These are phyloP conservation scores for Drosophila tropicalis DNA, from an alignment of 1,140 invertebrate species.

Conservation along the genomic window DNA sequence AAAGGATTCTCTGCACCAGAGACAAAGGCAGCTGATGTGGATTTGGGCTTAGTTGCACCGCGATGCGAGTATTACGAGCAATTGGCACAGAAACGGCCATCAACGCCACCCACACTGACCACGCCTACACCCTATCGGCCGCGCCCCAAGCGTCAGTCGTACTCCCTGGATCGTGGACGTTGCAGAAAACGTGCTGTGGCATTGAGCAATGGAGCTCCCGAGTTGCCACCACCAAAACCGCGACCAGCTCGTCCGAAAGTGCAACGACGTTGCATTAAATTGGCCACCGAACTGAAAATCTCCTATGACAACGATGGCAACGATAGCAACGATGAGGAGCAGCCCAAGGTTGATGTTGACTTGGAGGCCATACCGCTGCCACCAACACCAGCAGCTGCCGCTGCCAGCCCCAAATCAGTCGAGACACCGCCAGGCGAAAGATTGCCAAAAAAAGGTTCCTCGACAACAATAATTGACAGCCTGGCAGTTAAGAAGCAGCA, in stretches of 20 bases:
- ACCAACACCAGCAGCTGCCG: conserved; percentile 54
- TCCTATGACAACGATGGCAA: conserved; percentile 63
- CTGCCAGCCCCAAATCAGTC: conserved; percentile 11
- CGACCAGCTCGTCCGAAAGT: conserved; percentile 50
- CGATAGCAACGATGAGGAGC: conserved; percentile 62
- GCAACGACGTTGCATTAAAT: conserved; percentile 70
- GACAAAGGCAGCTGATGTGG: conserved; percentile 72
- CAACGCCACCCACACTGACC: conserved; percentile 28
- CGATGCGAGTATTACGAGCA: conserved; percentile 74
- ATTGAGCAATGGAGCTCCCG: conserved; percentile 31
- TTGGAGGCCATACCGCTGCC: conserved; percentile 69
- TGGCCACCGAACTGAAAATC: conserved; percentile 76
- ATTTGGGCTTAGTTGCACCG: conserved; percentile 73
- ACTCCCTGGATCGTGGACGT: conserved; percentile 67
- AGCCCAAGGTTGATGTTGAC: conserved; percentile 55
- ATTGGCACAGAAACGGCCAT: conserved; percentile 46
- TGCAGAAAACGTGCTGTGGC: conserved; percentile 40
- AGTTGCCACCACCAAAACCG: conserved; percentile 71
- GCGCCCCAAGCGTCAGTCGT: conserved; percentile 58
- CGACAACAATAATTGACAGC: conserved; percentile 57
- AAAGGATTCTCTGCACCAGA: conserved; percentile 77
- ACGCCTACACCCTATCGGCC: conserved; percentile 38
- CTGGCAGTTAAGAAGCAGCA: conserved; percentile 71
- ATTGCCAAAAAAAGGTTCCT: conserved; percentile 37
- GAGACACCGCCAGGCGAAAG: conserved; percentile 8